phyloP scores from a whole-genome alignment of 1,140 invertebrate species.

The Psilanteris sp. region DNA sequence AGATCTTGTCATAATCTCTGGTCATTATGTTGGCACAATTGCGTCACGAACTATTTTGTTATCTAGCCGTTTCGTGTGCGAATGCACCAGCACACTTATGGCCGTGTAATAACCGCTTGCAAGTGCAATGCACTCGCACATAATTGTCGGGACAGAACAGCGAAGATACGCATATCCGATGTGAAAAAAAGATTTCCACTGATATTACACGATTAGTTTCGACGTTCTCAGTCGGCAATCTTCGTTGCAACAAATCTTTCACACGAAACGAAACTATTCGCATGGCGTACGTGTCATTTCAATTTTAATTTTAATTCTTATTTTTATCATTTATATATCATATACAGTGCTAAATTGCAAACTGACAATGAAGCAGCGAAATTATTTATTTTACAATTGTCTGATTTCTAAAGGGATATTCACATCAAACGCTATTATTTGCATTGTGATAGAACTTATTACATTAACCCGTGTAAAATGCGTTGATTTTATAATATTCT shows the following conservation, averaged over 20 bases:
- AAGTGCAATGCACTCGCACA: constrained; percentile 36
- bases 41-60: constrained; percentile 43
- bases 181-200: constrained; percentile 10
- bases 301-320: too few relatives aligned
- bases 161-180: constrained; percentile 35
- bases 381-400: too few relatives aligned
- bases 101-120: constrained; percentile 27
- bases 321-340: too few relatives aligned
- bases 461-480: too few relatives aligned
- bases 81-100: constrained; percentile 32
- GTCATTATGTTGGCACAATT: constrained; percentile 16
- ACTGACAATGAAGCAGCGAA: too few relatives aligned
- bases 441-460: too few relatives aligned
- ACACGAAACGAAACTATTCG: constrained; percentile 5
- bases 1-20: constrained; percentile 16
- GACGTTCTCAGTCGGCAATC: constrained; percentile 2
- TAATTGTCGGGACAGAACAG: constrained; percentile 19
- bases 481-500: too few relatives aligned
- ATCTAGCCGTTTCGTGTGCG: constrained; percentile 24
- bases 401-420: too few relatives aligned
- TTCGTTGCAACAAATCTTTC: constrained; percentile 15
- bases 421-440: too few relatives aligned
- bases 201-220: constrained; percentile 30
- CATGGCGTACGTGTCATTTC: not conserved
- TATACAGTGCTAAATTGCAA: too few relatives aligned